Evolutionary conservation across 2,113 vertebrate genomes (phyloP).

Genomic region (Cairina moschata): DNA sequence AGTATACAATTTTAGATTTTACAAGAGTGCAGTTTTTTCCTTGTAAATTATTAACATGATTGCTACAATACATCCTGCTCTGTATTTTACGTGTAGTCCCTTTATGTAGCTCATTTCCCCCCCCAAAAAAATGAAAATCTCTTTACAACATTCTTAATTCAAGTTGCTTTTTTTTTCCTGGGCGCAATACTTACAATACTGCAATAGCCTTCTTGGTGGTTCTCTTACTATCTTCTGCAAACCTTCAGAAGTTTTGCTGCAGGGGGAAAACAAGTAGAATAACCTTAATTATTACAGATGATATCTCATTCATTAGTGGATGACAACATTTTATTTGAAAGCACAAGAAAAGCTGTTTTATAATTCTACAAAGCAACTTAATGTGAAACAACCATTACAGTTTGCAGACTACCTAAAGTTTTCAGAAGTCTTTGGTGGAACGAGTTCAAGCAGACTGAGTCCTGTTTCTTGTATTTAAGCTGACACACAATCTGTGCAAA

Average conservation of each 20-base stretch:
- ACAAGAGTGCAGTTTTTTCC: slow-evolving; percentile 72
- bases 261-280: slow-evolving; percentile 70
- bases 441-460: slow-evolving; percentile 70
- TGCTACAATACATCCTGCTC: slow-evolving; percentile 72
- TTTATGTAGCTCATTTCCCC: slow-evolving; percentile 63
- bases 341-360: slow-evolving; percentile 72
- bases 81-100: slow-evolving; percentile 67
- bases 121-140: slow-evolving; percentile 16
- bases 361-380: slow-evolving; percentile 76
- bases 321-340: slow-evolving; percentile 77
- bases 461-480: slow-evolving; percentile 72
- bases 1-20: slow-evolving; percentile 77
- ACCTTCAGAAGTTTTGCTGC: slow-evolving; percentile 75
- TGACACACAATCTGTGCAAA: slow-evolving; percentile 78
- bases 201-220: slow-evolving; percentile 51
- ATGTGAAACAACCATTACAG: slow-evolving; percentile 59
- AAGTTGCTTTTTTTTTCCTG: neutral
- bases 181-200: slow-evolving; percentile 73
- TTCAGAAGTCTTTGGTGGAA: slow-evolving; percentile 74
- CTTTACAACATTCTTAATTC: slow-evolving; percentile 71
- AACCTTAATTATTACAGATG: slow-evolving; percentile 76
- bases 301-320: slow-evolving; percentile 72
- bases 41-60: slow-evolving; percentile 77
- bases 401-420: slow-evolving; percentile 68
- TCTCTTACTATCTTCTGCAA: slow-evolving; percentile 66